A percentile compares a stretch with the other conserved stretches of the same genome.
Evolutionary conservation across 1,140 invertebrate genomes (phyloP).

Genomic region (Teleopsis dalmanni): DNA sequence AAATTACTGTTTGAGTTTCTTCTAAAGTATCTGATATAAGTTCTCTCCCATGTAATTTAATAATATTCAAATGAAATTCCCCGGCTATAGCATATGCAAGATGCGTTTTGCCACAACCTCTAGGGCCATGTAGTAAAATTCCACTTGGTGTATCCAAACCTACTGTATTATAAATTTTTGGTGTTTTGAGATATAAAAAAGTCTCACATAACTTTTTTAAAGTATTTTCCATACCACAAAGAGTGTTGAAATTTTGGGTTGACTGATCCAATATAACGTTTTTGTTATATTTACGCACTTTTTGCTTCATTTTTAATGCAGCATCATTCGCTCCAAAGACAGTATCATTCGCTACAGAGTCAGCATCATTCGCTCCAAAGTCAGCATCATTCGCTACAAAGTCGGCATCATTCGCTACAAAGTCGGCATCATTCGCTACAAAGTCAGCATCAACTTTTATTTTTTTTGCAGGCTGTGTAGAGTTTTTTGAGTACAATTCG

Average conservation of each 20-base stretch:
- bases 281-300: constrained; percentile 52
- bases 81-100: constrained; percentile 89
- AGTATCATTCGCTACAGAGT: not conserved
- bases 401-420: constrained; percentile 19
- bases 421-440: too few species aligned
- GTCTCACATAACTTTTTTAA: constrained; percentile 71
- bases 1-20: constrained; percentile 87
- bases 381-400: not conserved
- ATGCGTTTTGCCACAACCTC: constrained; percentile 88
- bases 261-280: constrained; percentile 31
- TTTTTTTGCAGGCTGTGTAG: constrained; percentile 16
- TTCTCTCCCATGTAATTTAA: constrained; percentile 85
- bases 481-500: too few species aligned
- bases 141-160: constrained; percentile 76
- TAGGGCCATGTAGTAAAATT: constrained; percentile 82
- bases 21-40: constrained; percentile 90
- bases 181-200: constrained; percentile 71
- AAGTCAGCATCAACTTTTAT: too few species aligned
- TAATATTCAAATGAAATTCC: constrained; percentile 64
- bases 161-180: constrained; percentile 67
- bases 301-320: constrained; percentile 41
- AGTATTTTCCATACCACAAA: constrained; percentile 64
- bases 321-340: too few species aligned
- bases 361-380: not conserved
- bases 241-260: constrained; percentile 60